These are phyloP conservation scores for Salvelinus fontinalis DNA, from an alignment of 2,113 vertebrate genomes.

Conservation along the genomic window DNA sequence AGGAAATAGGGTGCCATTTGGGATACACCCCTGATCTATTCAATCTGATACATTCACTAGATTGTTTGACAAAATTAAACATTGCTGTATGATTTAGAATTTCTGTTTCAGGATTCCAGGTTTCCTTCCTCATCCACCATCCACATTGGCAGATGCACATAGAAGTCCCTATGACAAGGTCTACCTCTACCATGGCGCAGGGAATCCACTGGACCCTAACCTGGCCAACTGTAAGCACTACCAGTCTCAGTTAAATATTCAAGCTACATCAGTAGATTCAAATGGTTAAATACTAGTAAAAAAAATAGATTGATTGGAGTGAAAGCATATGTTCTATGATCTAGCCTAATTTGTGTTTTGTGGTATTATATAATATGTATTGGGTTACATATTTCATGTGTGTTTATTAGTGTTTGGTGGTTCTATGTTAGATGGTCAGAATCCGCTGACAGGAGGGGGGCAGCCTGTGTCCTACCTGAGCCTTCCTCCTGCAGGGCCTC, in stretches of 20 bases:
- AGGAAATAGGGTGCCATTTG: too few relatives aligned
- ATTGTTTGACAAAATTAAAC: neutral
- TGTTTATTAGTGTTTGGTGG: neutral
- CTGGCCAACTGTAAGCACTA: conserved; percentile 81
- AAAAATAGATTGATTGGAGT: too few relatives aligned
- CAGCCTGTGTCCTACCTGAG: conserved; percentile 63
- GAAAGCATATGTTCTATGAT: too few relatives aligned
- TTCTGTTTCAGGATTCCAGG: conserved; percentile 44
- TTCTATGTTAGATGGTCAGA: conserved; percentile 60
- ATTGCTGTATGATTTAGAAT: neutral
- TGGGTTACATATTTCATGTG: too few relatives aligned
- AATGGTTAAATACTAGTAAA: too few relatives aligned
- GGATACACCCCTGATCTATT: neutral
- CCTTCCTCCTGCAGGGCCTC: conserved; percentile 49
- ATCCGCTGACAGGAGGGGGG: conserved; percentile 58
- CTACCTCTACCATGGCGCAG: conserved; percentile 77
- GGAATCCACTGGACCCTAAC: conserved; percentile 80
- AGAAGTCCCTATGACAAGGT: conserved; percentile 80
- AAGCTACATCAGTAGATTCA: neutral
- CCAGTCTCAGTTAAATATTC: neutral
- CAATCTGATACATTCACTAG: neutral
- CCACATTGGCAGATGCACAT: conserved; percentile 68
- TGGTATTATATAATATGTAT: too few relatives aligned
- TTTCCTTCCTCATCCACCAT: conserved; percentile 72
- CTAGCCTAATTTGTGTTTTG: too few relatives aligned